Evolutionary conservation across 2,113 vertebrate genomes (phyloP), one percentile per base, ranked within the genome.

Genomic region (Scomber colias): DNA sequence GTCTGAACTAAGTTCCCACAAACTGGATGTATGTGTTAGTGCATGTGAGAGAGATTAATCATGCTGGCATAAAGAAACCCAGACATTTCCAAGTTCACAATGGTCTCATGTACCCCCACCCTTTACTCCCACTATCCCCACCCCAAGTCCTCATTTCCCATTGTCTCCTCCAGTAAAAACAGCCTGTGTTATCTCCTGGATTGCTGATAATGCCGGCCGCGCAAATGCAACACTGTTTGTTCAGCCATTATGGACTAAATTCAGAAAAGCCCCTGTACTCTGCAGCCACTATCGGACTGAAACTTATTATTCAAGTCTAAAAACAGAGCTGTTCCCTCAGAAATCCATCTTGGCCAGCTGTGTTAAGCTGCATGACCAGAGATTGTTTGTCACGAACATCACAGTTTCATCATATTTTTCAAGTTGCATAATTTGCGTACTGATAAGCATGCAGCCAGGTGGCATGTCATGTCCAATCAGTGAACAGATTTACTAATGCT

Each of bases 161-260:
- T 94, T 93, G 91, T 92, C 86, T 93, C 81, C 85, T 92, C 90
- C 91, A 92, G 91, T 85, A 90, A 94, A 94, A 95, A 93, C 89
- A 94, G 75, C 60, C 79, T 35, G 40, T 24, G 75, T 85, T 85
- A 90, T 93, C 83, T 90, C 77, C 79, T 73, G 54, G 62, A 85
- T 71, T 87, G 78, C 86, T 88, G 90, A 94, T 94, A 91, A 90
- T 91, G 74, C 65, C 65, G 71, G 54, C 66, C 15, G 76, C 68
- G 5, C 71, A 79, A 92, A 85, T 87, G 77, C 68, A 85, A 75
- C 60, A 75, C 50, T 94, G 91, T 93, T 95, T 92, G 79, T 92
- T 91, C 86, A 92, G 88, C 84, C 75, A 90, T 94, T 92, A 91
- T 78, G 16, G 83, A 50, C 83, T 79, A 66, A 89, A 87, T 84